Base-by-base conservation (phyloP, 1,140 invertebrate species). In the Bombus vancouverensis region DNA sequence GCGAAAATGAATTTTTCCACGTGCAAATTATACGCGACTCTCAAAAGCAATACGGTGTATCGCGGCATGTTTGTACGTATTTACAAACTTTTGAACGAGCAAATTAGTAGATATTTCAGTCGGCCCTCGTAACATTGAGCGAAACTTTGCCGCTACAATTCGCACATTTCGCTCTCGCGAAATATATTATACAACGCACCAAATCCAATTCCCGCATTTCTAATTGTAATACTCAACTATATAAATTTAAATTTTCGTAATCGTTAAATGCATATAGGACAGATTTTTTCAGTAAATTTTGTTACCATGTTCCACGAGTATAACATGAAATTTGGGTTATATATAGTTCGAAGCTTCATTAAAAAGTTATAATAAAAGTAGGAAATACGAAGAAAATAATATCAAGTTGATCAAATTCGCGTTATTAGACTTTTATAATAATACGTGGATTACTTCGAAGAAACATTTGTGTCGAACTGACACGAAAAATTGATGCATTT, bases 41-140 rank as follows among this genome's bases (percentile, higher is more conserved):
- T 34, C 32, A 32, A 65, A 15, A 65, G n/a, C n/a, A 65, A n/a
- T n/a, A 15, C 13, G 62, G 12, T n/a, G 28, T 65, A 32, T n/a
- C 47, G 47, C 12, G 57, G 65, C 8, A 25, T 22, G 32, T 15
- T 22, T 32, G 15, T 1, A 18, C 65, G 15, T 28, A 15, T 68
- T 34, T 32, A 73, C 39, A n/a, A 87, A 89, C 66, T 83, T 89
- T 83, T 73, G 32, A 34, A 39, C 76, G 53, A 53, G 62, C 34
- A 75, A 87, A 86, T 85, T 73, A 74, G 59, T 74, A 59, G 47
- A 81, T 81, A 79, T 87, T 85, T 90, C 85, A 62, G 42, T 88
- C 47, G 47, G 47, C 22, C 18, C 47, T 53, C 47, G 71, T 53
- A 75, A 86, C 86, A 74, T 66, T 70, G 80, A 34, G 78, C 22